A percentile compares a stretch with the other conserved stretches of the same genome.
Evolutionary conservation across 2,113 vertebrate genomes (phyloP).

Genomic region (Thalassarche chlororhynchos): DNA sequence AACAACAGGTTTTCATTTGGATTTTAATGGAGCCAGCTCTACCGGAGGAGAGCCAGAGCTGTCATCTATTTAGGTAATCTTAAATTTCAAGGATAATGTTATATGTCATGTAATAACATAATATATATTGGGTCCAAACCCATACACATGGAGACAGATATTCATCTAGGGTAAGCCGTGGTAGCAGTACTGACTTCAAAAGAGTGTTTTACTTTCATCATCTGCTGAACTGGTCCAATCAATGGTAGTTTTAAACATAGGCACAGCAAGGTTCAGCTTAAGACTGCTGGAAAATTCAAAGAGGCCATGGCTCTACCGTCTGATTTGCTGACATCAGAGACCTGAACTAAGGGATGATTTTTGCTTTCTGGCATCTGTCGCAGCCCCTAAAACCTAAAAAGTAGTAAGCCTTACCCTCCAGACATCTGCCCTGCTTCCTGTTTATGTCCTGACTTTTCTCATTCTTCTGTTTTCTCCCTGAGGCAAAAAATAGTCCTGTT

Average conservation of each 20-base stretch:
- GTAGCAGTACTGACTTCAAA: background rate
- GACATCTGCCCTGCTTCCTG: background rate
- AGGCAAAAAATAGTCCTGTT: background rate
- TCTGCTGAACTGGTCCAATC: background rate
- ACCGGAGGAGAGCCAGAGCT: background rate
- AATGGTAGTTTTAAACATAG: background rate
- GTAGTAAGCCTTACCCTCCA: background rate
- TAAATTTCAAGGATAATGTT: background rate
- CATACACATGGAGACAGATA: background rate
- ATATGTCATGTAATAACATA: background rate
- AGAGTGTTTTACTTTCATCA: background rate
- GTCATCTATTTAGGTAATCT: background rate
- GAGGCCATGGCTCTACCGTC: background rate
- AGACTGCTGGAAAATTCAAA: background rate
- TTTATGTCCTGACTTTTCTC: background rate
- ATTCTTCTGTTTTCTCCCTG: background rate
- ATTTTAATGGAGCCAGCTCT: background rate
- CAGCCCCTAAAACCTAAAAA: background rate
- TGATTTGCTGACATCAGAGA: background rate
- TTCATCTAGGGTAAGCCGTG: background rate
- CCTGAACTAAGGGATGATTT: background rate
- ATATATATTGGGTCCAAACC: background rate
- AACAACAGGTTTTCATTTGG: background rate
- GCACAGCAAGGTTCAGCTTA: background rate
- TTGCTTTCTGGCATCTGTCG: background rate